Evolutionary conservation across 2,113 vertebrate species (phyloP).

Genomic region (Aptenodytes patagonicus): DNA sequence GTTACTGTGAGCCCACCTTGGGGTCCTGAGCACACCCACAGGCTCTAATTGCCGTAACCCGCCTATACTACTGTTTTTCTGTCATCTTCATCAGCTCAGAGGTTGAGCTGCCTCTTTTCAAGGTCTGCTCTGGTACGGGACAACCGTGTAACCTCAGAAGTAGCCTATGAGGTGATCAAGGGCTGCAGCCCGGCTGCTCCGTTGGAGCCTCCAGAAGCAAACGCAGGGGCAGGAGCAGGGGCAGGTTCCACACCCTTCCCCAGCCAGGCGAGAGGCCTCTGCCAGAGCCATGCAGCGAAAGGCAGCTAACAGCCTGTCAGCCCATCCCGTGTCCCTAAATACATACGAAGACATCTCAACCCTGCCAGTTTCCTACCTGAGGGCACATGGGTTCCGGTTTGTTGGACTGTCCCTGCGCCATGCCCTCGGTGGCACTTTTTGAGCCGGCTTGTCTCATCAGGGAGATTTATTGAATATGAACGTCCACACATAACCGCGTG

Average conservation of each 20-base stretch:
- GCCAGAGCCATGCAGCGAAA: not conserved
- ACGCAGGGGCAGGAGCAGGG: not conserved
- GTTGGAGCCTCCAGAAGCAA: not conserved
- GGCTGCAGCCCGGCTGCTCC: not conserved
- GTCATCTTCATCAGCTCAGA: not conserved
- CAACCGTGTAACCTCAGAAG: not conserved
- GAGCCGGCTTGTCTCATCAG: not conserved
- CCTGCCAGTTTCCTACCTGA: not conserved
- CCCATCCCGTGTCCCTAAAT: not conserved
- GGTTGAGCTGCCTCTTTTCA: not conserved
- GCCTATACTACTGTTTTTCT: not conserved
- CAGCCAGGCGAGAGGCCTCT: not conserved
- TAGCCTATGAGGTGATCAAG: not conserved
- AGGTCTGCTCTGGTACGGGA: not conserved
- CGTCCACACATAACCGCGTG: not conserved
- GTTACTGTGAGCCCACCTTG: not conserved
- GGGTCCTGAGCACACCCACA: not conserved
- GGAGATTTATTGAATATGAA: not conserved
- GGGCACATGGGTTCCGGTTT: rapidly evolving
- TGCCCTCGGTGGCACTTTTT: no score
- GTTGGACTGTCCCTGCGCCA: rapidly evolving
- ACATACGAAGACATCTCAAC: rapidly evolving
- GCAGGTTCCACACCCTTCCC: not conserved
- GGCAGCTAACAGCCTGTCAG: not conserved
- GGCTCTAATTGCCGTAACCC: not conserved